phyloP scores from a whole-genome alignment of 2,888 invertebrate genomes.

The Drosophila rubida region DNA sequence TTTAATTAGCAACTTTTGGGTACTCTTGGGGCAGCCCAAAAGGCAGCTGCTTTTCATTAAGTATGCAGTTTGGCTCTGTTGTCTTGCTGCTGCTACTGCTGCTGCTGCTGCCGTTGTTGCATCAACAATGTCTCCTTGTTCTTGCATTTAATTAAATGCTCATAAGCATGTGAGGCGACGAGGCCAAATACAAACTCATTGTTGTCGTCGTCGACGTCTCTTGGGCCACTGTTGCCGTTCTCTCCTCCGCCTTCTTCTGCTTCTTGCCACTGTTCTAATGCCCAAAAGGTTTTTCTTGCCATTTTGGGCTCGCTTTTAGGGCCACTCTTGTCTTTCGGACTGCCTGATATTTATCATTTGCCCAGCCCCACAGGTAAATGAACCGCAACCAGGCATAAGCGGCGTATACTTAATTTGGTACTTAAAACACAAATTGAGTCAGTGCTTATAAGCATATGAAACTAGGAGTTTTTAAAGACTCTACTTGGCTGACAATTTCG shows the following conservation, averaged over 20 bases:
- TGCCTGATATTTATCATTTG: constrained; percentile 55
- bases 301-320: constrained; percentile 43
- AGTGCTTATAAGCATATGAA: too few relatives aligned
- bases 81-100: constrained; percentile 40
- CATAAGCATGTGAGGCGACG: constrained; percentile 74
- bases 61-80: constrained; percentile 65
- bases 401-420: constrained; percentile 39
- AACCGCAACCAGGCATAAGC: constrained; percentile 27
- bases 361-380: constrained; percentile 44
- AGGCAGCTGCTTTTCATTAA: constrained; percentile 75
- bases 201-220: constrained; percentile 48
- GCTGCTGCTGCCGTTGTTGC: constrained; percentile 26
- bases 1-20: constrained; percentile 80
- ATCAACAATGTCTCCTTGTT: constrained; percentile 65
- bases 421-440: neutral
- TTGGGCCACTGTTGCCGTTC: constrained; percentile 38
- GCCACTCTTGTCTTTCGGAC: constrained; percentile 37
- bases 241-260: constrained; percentile 10
- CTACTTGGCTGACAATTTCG: too few relatives aligned
- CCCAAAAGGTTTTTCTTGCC: constrained; percentile 35
- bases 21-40: constrained; percentile 73
- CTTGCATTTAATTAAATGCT: constrained; percentile 81
- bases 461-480: neutral
- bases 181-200: constrained; percentile 67
- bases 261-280: constrained; percentile 32